Conservation (phyloP, 2,888 invertebrate species). For the Drosophila histrio region DNA sequence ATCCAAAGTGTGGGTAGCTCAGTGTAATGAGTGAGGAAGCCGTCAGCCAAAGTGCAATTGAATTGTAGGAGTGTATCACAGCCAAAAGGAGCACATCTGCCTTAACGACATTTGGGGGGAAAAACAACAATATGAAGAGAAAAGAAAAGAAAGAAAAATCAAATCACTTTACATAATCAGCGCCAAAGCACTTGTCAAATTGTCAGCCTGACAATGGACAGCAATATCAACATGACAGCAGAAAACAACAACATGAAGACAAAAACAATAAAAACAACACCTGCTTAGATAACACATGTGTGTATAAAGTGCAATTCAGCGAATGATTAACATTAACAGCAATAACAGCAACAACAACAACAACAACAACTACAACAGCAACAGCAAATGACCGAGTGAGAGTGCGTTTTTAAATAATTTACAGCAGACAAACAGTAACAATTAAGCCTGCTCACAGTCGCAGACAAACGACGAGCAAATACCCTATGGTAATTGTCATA, state of each 20-base stretch:
- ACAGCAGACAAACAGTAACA: slow-evolving; percentile 52
- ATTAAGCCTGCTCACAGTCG: slow-evolving; percentile 20
- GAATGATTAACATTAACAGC: slow-evolving; percentile 70
- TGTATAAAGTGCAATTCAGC: slow-evolving; percentile 76
- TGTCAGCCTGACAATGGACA: slow-evolving; percentile 41
- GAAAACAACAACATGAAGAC: slow-evolving; percentile 24
- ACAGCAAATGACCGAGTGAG: slow-evolving; percentile 50
- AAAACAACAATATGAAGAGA: neutral
- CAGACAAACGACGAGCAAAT: neutral
- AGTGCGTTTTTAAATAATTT: slow-evolving; percentile 66
- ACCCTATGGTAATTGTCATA: slow-evolving; percentile 23
- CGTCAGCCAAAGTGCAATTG: slow-evolving; percentile 27
- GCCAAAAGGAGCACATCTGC: slow-evolving; percentile 22
- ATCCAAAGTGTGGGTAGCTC: slow-evolving; percentile 24
- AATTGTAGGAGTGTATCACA: slow-evolving; percentile 41
- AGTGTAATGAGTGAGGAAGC: neutral
- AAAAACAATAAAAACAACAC: slow-evolving; percentile 33
- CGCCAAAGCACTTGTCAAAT: slow-evolving; percentile 53
- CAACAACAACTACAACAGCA: slow-evolving; percentile 19
- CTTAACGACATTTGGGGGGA: neutral
- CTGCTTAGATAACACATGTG: slow-evolving; percentile 64
- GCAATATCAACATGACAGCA: slow-evolving; percentile 17
- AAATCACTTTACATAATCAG: slow-evolving; percentile 57
- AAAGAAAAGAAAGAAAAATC: neutral
- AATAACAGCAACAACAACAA: slow-evolving; percentile 24